Percentiles rank a stretch among this genome's conserved stretches.
These are phyloP conservation scores for Thinocorus orbignyianus DNA, from an alignment of 2,113 vertebrate species.

Conservation along the genomic window DNA sequence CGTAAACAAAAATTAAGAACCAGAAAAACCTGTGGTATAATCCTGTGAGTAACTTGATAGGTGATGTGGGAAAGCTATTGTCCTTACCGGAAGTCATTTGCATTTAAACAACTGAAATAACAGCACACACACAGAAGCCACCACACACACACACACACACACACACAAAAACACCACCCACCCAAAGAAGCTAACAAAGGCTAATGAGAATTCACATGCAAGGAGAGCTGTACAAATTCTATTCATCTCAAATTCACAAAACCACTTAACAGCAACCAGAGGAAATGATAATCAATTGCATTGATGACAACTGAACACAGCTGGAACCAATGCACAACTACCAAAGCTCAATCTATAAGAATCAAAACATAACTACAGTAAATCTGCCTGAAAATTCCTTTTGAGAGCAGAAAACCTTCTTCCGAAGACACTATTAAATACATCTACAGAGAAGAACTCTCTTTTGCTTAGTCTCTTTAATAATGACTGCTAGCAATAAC, in stretches of 20 bases:
- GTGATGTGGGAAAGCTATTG: not conserved
- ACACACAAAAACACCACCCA: not conserved
- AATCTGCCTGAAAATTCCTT: not conserved
- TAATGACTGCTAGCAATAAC: not conserved
- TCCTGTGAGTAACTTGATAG: not conserved
- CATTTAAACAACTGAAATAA: not conserved
- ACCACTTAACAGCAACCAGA: not conserved
- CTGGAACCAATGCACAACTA: not conserved
- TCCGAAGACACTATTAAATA: not conserved
- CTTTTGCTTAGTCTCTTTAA: not conserved
- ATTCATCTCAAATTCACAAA: not conserved
- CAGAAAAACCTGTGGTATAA: not conserved
- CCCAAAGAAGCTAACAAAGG: not conserved
- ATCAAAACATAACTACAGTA: not conserved
- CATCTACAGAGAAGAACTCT: not conserved
- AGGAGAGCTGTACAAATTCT: not conserved
- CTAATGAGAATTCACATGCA: not conserved
- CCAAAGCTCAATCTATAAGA: not conserved
- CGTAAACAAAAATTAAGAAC: conserved; percentile 13
- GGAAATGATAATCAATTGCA: not conserved
- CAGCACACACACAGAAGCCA: not conserved
- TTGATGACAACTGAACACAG: not conserved
- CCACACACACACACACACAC: not conserved
- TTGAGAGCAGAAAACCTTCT: not conserved
- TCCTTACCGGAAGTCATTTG: not conserved